phyloP scores from a whole-genome alignment of 1,140 invertebrate species.

The Ylistrum balloti region DNA sequence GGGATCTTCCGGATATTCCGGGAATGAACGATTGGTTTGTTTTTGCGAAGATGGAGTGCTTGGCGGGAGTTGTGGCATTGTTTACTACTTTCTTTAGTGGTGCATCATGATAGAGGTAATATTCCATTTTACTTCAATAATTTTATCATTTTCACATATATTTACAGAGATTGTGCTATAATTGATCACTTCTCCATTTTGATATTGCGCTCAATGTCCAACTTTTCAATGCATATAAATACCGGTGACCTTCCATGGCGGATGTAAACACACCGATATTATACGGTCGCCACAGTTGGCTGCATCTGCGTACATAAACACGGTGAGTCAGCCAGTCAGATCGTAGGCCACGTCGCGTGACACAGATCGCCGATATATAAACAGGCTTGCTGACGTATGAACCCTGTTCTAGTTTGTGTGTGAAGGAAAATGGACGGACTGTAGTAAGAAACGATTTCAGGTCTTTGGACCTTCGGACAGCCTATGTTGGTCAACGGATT shows the following conservation, averaged over 20 bases:
- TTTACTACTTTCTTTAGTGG: not conserved
- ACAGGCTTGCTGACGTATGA: slow-evolving; percentile 59
- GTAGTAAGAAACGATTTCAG: slow-evolving; percentile 54
- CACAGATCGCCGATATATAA: slow-evolving; percentile 54
- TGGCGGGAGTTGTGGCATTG: slow-evolving; percentile 43
- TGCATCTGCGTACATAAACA: slow-evolving; percentile 56
- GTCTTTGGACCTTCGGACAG: slow-evolving; percentile 58
- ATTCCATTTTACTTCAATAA: not conserved
- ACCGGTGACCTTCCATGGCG: slow-evolving; percentile 53
- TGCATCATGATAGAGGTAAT: slow-evolving; percentile 61
- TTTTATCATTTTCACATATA: not conserved
- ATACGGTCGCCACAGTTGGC: slow-evolving; percentile 43
- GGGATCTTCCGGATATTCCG: slow-evolving; percentile 36
- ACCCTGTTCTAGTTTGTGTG: slow-evolving; percentile 54
- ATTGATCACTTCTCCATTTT: not conserved
- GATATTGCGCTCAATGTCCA: slow-evolving; percentile 43
- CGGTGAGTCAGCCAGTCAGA: slow-evolving; percentile 62
- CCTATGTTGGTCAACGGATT: not conserved
- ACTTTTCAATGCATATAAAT: not conserved
- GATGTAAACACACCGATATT: slow-evolving; percentile 62
- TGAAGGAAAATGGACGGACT: slow-evolving; percentile 63
- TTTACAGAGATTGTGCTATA: not conserved
- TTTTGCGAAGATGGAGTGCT: slow-evolving; percentile 57
- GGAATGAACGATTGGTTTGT: slow-evolving; percentile 46
- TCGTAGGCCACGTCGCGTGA: slow-evolving; percentile 54